Base-by-base conservation (phyloP, 2,797 vertebrate species). In the Antennarius maculatus region DNA sequence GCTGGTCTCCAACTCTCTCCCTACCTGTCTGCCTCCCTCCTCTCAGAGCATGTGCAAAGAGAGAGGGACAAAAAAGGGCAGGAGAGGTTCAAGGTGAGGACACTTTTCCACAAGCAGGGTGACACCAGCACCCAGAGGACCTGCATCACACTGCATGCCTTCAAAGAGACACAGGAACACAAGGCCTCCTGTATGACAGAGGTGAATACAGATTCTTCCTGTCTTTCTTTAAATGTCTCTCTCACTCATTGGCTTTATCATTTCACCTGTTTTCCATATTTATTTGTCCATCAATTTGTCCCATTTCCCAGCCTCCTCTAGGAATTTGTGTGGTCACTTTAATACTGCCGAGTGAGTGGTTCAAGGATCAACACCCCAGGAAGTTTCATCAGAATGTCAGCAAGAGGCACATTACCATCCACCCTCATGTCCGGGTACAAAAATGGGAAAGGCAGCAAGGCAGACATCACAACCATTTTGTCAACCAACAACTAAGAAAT, bases 141-240 rank as follows among this genome's bases (percentile, higher is more conserved):
- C 61, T 93, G 92, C 57, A 62, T 92, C 58, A 91, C 83, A 16
- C 82, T 93, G 31, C 89, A 93, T 13, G 92, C 91, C 37, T 93
- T 94, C 57, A 93, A 81, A 73, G 89, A 92, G 64, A 94, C 93
- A 0, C 80, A 90, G 69, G 91, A 93, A 50, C 88, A 88, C 54
- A 90, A 80, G 61, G 89, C 85, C 10, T 89, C 87, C n/a, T 94
- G 93, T 50, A 57, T 90, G 46, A 84, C 86, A 41, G 83, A 92
- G 90, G 93, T 93, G 78, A 77, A 23, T 23, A 23, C 23, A 23
- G 47, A 34, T 15, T 3, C 50, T 6, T 7, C 1, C 53, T 41
- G 42, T 37, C 49, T 29, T 46, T 17, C 23, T 23, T 23, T 23
- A 23, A 23, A 23, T 16, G n/a, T 53, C 18, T n/a, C 11, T 54